A percentile compares a stretch with the other conserved stretches of the same genome.
phyloP scores from a whole-genome alignment of 2,113 vertebrate genomes.

The Ahaetulla prasina region DNA sequence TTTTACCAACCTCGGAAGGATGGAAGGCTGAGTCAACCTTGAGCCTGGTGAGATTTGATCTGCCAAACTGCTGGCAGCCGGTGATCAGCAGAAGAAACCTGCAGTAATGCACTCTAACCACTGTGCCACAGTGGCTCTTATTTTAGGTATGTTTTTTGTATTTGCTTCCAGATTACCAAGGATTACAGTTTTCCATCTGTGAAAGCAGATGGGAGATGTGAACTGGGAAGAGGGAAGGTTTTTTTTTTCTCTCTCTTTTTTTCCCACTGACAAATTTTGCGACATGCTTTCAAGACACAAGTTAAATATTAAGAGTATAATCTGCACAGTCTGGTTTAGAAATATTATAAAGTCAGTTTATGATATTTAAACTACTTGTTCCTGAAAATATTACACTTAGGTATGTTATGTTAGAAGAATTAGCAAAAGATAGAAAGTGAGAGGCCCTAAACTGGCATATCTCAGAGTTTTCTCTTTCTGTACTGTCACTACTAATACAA shows the following conservation, averaged over 20 bases:
- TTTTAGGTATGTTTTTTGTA: constrained; percentile 76
- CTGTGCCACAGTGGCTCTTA: too few species aligned
- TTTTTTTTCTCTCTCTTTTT: constrained; percentile 45
- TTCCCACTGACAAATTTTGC: constrained; percentile 68
- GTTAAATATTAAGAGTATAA: constrained; percentile 59
- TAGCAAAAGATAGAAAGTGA: neutral
- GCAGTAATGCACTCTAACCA: too few species aligned
- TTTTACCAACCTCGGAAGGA: too few species aligned
- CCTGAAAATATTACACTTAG: constrained; percentile 32
- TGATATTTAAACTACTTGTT: constrained; percentile 43
- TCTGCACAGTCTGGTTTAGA: constrained; percentile 47
- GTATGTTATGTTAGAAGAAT: neutral
- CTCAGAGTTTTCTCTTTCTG: constrained; percentile 17
- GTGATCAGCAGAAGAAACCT: too few species aligned
- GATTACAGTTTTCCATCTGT: constrained; percentile 76
- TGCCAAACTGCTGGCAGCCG: too few species aligned
- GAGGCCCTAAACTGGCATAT: neutral
- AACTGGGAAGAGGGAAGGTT: constrained; percentile 65
- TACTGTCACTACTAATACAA: constrained; percentile 9
- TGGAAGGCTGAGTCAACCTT: too few species aligned
- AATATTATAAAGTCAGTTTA: constrained; percentile 21
- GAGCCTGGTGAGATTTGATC: too few species aligned
- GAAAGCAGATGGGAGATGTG: constrained; percentile 73
- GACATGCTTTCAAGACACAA: constrained; percentile 63
- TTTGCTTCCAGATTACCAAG: constrained; percentile 75